Base-by-base conservation (phyloP, 2,797 vertebrate species). In the Discoglossus pictus region DNA sequence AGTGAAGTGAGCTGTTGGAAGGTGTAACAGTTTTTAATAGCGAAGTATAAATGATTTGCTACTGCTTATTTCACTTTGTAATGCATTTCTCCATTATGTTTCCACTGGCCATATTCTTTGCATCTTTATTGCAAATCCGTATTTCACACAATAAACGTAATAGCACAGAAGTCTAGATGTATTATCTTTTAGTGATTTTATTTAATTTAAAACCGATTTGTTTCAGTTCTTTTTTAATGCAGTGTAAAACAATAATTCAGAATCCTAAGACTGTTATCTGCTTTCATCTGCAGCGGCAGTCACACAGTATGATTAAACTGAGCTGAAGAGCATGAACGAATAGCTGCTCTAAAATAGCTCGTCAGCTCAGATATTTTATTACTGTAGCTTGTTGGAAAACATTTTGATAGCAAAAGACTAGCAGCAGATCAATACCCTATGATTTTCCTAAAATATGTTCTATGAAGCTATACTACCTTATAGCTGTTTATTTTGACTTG, bases 191-290 rank as follows among this genome's bases (percentile, higher is more conserved):
- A 56, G 35, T 42, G 20, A 25, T 39, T 40, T 56, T 24, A 4
- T 51, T 38, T 38, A 56, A 56, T 42, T 12, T 40, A 56, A 56
- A 56, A 24, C 36, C 53, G 40, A 56, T 42, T 21, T 15, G 17
- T 39, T 40, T 42, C 53, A 56, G 20, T 56, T 56, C 42, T 23
- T 56, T 56, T 56, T 23, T 56, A 56, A 56, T 56, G 36, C 7
- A 25, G 36, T 23, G 42, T 25, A 56, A 56, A 40, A 42, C 36
- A 38, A 38, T 18, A 55, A 34, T 55, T 55, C 34, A 42, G 12
- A 56, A 24, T 40, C 23, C 36, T 35, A 38, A 8, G 20, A 56
- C 24, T 39, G 21, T 40, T 56, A 56, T 56, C 36, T 25, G 18
- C 35, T 38, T 55, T 55, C 34, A 38, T 55, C 18, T 39, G 17